These are phyloP conservation scores for Pemphredon lugubris DNA, from an alignment of 2,888 invertebrate genomes.

Conservation along the genomic window DNA sequence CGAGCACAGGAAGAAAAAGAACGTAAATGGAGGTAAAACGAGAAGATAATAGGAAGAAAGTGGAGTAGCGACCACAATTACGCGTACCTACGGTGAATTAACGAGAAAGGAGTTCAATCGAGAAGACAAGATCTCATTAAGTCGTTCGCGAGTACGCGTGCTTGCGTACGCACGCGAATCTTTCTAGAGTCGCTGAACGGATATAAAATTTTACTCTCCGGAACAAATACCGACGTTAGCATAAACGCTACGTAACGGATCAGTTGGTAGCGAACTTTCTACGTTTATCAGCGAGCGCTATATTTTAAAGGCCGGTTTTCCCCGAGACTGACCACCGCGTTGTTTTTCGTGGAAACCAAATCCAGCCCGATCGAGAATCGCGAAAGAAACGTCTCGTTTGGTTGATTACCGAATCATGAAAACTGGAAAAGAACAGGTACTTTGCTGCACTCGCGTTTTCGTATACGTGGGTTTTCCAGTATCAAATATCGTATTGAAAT, in stretches of 20 bases:
- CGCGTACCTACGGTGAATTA: no score
- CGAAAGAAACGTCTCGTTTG: slow-evolving; percentile 12
- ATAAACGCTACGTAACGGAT: slow-evolving; percentile 38
- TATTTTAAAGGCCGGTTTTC: slow-evolving; percentile 2
- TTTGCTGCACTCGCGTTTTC: no score
- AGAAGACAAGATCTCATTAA: no score
- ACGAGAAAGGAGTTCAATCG: no score
- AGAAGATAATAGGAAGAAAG: no score
- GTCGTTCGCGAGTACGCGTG: no score
- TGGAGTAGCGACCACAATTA: no score
- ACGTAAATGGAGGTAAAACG: no score
- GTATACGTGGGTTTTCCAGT: no score
- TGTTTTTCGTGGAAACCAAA: slow-evolving; percentile 7
- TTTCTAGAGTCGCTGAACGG: background rate
- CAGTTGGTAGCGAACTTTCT: slow-evolving; percentile 57
- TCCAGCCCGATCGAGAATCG: background rate
- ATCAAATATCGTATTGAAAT: no score
- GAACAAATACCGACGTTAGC: slow-evolving; percentile 1
- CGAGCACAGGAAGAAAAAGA: no score
- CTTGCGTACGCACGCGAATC: no score
- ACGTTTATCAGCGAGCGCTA: slow-evolving; percentile 20
- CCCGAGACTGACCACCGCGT: background rate
- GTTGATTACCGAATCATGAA: slow-evolving; percentile 33
- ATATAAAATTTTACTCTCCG: background rate
- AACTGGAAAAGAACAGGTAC: background rate